Conservation (phyloP, 2,797 vertebrate species). For the Pangasius krempfi region DNA sequence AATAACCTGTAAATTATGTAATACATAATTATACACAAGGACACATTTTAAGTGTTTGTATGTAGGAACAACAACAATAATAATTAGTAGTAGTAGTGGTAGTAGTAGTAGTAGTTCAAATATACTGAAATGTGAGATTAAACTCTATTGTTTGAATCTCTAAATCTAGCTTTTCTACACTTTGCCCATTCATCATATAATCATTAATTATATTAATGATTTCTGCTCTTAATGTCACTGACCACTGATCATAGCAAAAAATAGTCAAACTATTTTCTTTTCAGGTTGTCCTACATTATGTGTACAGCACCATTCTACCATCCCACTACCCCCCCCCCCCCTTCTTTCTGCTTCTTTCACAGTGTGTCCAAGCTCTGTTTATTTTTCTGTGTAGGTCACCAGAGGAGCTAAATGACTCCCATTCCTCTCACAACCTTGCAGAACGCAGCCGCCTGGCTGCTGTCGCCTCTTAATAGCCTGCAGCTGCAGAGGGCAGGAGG, state of each 20-base stretch:
- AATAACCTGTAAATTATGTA: not conserved
- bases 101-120: not conserved
- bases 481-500: constrained; percentile 68
- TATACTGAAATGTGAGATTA: not conserved
- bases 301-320: not conserved
- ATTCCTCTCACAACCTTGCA: constrained; percentile 43
- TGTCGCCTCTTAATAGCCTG: constrained; percentile 66
- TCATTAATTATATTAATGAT: not conserved
- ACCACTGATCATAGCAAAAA: not conserved
- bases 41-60: not conserved
- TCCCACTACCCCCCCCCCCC: not conserved
- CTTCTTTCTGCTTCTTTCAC: constrained; percentile 21
- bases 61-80: not conserved
- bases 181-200: too few species aligned
- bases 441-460: constrained; percentile 58
- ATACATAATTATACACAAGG: not conserved
- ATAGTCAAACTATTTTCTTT: not conserved
- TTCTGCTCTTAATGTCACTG: not conserved
- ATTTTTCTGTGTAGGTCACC: constrained; percentile 41
- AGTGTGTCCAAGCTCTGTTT: constrained; percentile 33
- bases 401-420: constrained; percentile 41
- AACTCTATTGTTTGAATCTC: not conserved
- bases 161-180: not conserved
- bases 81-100: not conserved
- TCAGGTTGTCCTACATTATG: not conserved